Conservation (phyloP, 2,888 invertebrate genomes). For the Allolobophora icterica region DNA sequence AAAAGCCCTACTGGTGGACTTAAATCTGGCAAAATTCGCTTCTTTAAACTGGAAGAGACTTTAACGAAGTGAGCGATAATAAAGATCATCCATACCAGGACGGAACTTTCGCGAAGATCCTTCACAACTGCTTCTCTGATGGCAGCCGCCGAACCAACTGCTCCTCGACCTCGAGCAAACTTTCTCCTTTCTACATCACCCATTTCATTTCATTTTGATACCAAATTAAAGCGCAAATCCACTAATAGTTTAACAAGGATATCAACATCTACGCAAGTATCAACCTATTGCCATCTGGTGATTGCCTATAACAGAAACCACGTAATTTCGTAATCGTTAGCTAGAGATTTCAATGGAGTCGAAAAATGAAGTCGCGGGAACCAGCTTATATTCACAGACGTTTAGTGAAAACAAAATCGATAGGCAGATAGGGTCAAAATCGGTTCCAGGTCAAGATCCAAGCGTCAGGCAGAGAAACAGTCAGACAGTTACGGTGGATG, state of each 20-base stretch:
- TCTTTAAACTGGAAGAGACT: neutral
- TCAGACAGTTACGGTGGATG: too few species aligned
- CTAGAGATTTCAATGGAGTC: too few species aligned
- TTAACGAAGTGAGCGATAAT: neutral
- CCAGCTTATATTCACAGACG: too few species aligned
- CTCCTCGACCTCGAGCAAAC: conserved; percentile 23
- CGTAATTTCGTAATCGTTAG: too few species aligned
- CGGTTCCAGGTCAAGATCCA: too few species aligned
- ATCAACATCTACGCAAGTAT: neutral
- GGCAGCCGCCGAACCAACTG: conserved; percentile 30
- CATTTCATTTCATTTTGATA: neutral
- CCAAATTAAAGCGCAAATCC: neutral
- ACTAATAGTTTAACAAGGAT: neutral
- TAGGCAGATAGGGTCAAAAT: too few species aligned
- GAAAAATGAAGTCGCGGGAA: too few species aligned
- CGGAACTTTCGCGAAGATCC: conserved; percentile 30
- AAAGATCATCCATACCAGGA: conserved; percentile 23
- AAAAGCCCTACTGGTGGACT: neutral
- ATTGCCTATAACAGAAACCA: too few species aligned
- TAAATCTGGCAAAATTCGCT: neutral
- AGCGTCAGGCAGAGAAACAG: too few species aligned
- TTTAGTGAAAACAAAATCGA: too few species aligned
- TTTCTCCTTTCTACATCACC: conserved; percentile 18
- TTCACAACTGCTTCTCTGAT: conserved; percentile 28
- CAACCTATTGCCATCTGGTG: neutral